Conservation (phyloP, 53 echinoderm and acorn worm genomes). For the Hippasteria phrygiana region DNA sequence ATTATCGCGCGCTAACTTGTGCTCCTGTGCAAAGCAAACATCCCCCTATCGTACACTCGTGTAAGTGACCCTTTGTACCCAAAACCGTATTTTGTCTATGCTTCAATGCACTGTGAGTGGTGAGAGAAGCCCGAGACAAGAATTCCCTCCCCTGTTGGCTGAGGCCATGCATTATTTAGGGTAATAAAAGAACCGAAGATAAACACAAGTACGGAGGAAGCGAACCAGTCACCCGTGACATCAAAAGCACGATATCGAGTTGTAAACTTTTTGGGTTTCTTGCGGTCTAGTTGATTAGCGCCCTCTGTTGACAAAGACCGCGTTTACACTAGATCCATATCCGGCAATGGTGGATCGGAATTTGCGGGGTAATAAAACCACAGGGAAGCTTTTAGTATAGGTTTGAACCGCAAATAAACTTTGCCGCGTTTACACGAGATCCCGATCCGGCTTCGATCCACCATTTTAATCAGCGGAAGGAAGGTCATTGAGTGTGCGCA, state of each 20-base stretch:
- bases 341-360: too few species aligned
- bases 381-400: too few species aligned
- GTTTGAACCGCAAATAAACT: too few species aligned
- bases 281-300: neutral
- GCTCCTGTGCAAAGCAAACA: neutral
- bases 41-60: constrained; percentile 35
- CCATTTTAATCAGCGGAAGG: too few species aligned
- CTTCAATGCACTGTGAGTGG: neutral
- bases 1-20: too few species aligned
- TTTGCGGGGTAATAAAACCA: too few species aligned
- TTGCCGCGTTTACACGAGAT: too few species aligned
- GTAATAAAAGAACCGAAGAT: neutral
- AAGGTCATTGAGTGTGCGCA: too few species aligned
- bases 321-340: too few species aligned
- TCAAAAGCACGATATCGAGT: neutral
- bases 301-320: neutral
- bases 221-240: constrained; percentile 35
- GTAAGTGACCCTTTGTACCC: neutral
- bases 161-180: neutral
- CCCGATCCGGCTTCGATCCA: too few species aligned
- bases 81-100: neutral
- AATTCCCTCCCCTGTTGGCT: neutral
- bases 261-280: neutral
- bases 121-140: neutral
- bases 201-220: constrained; percentile 6